phyloP scores from a whole-genome alignment of 2,888 invertebrate species.

The Epinotia brunnichana region DNA sequence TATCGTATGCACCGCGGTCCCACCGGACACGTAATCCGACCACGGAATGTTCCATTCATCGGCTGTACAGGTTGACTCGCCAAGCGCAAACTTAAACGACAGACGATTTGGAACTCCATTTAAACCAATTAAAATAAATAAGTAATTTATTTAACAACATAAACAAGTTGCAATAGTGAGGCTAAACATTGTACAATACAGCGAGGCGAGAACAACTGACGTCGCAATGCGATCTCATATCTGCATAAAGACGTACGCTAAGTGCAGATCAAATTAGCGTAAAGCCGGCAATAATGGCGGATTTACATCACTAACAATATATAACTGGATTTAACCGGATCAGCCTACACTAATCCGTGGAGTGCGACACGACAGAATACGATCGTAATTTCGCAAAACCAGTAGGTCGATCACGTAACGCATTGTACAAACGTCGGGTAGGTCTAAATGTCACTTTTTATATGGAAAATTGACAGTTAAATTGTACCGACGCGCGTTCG shows the following conservation, averaged over 20 bases:
- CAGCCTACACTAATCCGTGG: conserved; percentile 7
- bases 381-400: conserved; percentile 1
- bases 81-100: neutral
- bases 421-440: no score
- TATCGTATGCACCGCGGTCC: neutral
- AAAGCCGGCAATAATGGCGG: conserved; percentile 12
- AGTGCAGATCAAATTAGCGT: conserved; percentile 12
- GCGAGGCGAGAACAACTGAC: no score
- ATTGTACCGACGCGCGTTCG: no score
- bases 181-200: no score
- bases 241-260: neutral
- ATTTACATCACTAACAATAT: neutral
- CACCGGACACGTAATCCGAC: conserved; percentile 14
- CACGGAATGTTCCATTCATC: neutral
- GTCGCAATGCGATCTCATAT: no score
- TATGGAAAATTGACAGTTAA: no score
- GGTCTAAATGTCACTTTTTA: no score
- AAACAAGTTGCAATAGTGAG: no score
- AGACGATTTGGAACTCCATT: no score
- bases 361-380: neutral
- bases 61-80: neutral
- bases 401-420: no score
- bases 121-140: no score
- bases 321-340: conserved; percentile 13
- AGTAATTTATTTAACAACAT: no score